Evolutionary conservation across 2,113 vertebrate genomes (phyloP).

Genomic region (Chaetodon trifascialis): DNA sequence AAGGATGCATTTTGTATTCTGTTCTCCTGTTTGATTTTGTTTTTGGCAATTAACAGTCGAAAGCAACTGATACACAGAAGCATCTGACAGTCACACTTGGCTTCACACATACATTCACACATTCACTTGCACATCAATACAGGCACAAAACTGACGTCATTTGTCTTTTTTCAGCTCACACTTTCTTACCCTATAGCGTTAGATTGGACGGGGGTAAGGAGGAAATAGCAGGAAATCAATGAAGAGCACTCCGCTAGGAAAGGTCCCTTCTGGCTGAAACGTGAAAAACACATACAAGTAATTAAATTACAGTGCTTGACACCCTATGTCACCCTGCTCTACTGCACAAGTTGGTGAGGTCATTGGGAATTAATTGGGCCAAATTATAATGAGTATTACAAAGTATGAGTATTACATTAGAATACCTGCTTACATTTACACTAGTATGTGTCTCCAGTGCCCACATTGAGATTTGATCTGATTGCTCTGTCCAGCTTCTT

Average conservation of each 20-base stretch:
- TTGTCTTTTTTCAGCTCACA: slow-evolving; percentile 27
- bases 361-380: slow-evolving; percentile 38
- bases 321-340: slow-evolving; percentile 17
- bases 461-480: no score
- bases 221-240: slow-evolving; percentile 14
- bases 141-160: not conserved
- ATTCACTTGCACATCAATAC: not conserved
- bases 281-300: slow-evolving; percentile 50
- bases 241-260: slow-evolving; percentile 19
- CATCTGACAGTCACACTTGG: slow-evolving; percentile 26
- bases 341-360: slow-evolving; percentile 29
- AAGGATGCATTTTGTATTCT: slow-evolving; percentile 10
- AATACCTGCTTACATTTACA: no score
- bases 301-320: slow-evolving; percentile 42
- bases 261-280: slow-evolving; percentile 41
- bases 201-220: not conserved
- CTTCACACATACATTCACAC: slow-evolving; percentile 2
- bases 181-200: slow-evolving; percentile 11
- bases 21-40: slow-evolving; percentile 51
- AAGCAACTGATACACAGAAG: slow-evolving; percentile 33
- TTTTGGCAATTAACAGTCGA: slow-evolving; percentile 58
- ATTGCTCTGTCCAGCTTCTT: no score
- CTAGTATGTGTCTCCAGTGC: no score
- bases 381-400: slow-evolving; percentile 23
- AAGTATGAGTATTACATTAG: not conserved